These are phyloP conservation scores for Taphrorychus bicolor DNA, from an alignment of 2,888 invertebrate species.

Conservation along the genomic window DNA sequence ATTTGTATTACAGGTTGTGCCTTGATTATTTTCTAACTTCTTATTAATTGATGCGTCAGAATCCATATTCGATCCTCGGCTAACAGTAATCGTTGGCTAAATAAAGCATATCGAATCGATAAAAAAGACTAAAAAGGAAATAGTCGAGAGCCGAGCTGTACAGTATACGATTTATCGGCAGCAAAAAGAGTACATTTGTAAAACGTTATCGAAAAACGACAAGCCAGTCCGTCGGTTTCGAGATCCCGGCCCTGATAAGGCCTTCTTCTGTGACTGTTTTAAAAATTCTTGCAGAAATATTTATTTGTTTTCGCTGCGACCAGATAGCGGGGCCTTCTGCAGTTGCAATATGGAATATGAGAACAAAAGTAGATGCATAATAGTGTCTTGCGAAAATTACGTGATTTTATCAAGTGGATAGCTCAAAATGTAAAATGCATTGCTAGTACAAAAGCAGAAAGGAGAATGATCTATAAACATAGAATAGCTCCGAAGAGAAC, in stretches of 20 bases:
- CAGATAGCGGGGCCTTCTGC: neutral
- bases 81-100: neutral
- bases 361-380: no score
- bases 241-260: constrained; percentile 20
- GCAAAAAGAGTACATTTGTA: constrained; percentile 31
- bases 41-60: neutral
- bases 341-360: neutral
- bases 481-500: constrained; percentile 1
- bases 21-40: no score
- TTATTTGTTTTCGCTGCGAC: neutral
- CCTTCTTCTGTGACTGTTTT: constrained; percentile 21
- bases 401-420: no score
- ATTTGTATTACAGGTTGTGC: no score
- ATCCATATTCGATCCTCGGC: neutral
- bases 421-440: no score
- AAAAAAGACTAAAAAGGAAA: constrained; percentile 1
- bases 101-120: constrained; percentile 4
- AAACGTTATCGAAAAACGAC: constrained; percentile 27
- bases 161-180: constrained; percentile 14
- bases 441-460: neutral
- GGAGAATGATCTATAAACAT: neutral
- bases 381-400: neutral
- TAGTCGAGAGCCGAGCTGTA: neutral
- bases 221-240: constrained; percentile 20
- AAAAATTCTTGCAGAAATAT: constrained; percentile 9